A percentile compares a stretch with the other conserved stretches of the same genome.
phyloP scores from a whole-genome alignment of 2,797 vertebrate species.

The Sebastes elongatus region DNA sequence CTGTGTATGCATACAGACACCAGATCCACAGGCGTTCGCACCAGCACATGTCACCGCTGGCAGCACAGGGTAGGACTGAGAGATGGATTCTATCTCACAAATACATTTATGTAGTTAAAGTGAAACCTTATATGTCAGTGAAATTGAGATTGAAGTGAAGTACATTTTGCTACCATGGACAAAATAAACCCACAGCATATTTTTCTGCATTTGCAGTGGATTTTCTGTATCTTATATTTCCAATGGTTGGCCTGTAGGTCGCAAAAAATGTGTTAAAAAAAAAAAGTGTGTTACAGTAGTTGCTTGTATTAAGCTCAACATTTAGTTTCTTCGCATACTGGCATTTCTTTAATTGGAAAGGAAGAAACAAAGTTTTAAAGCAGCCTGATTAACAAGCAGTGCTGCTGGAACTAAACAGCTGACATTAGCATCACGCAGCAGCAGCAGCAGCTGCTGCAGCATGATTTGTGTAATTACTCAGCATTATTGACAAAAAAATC shows the following conservation, averaged over 20 bases:
- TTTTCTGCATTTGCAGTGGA: neutral
- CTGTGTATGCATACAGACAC: constrained; percentile 96
- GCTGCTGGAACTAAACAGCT: constrained; percentile 35
- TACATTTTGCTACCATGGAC: neutral
- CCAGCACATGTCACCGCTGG: constrained; percentile 98
- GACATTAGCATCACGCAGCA: constrained; percentile 34
- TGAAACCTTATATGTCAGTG: neutral
- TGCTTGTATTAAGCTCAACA: neutral
- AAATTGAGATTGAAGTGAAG: neutral
- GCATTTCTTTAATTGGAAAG: constrained; percentile 15
- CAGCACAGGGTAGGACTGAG: constrained; percentile 90
- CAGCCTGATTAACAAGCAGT: constrained; percentile 18
- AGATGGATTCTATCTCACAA: neutral
- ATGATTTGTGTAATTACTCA: constrained; percentile 56
- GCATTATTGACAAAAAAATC: constrained; percentile 45
- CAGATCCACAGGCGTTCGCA: constrained; percentile 97
- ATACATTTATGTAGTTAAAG: neutral
- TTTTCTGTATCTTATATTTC: neutral
- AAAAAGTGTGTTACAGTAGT: neutral
- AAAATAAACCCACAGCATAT: neutral
- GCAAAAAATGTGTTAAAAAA: neutral
- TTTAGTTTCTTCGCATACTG: neutral
- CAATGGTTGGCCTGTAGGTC: neutral
- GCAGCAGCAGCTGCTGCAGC: constrained; percentile 21
- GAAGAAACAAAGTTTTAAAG: constrained; percentile 13